Evolutionary conservation across 2,797 vertebrate species (phyloP).

Genomic region (Remorina albescens): DNA sequence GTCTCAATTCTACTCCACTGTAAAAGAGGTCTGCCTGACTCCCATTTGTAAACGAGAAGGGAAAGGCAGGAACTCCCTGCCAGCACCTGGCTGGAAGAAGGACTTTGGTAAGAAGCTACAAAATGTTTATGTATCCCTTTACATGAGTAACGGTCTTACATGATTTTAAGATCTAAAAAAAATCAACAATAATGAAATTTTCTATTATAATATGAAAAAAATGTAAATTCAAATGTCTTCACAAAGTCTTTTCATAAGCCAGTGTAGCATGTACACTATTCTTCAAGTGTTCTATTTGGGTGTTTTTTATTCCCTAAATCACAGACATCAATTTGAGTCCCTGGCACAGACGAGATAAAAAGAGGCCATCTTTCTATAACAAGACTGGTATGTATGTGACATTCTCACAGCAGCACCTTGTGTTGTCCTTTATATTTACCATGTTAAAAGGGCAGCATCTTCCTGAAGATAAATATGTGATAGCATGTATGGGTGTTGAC

Average conservation of each 20-base stretch:
- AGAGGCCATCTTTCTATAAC: neutral
- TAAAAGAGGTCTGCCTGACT: conserved; percentile 51
- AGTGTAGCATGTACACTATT: neutral
- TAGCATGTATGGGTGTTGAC: conserved; percentile 35
- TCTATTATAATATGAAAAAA: neutral
- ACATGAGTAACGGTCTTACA: neutral
- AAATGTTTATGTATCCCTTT: neutral
- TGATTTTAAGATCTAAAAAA: neutral
- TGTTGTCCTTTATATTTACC: conserved; percentile 1
- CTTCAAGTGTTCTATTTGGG: neutral
- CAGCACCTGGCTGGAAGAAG: conserved; percentile 20
- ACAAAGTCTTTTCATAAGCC: neutral
- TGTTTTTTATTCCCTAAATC: conserved; percentile 17
- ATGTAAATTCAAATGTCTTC: neutral
- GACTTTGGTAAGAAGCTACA: conserved; percentile 48
- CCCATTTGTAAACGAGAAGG: conserved; percentile 36
- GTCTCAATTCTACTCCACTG: conserved; percentile 15
- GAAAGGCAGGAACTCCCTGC: conserved; percentile 10
- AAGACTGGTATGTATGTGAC: conserved; percentile 49
- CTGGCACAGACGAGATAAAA: conserved; percentile 36
- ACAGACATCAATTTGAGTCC: conserved; percentile 67
- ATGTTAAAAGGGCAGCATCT: conserved; percentile 38
- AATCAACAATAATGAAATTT: neutral
- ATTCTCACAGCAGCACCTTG: neutral
- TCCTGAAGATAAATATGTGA: conserved; percentile 47